A percentile compares a stretch with the other conserved stretches of the same genome.
These are phyloP conservation scores for Ceratina calcarata DNA, from an alignment of 1,140 invertebrate genomes.

Conservation along the genomic window DNA sequence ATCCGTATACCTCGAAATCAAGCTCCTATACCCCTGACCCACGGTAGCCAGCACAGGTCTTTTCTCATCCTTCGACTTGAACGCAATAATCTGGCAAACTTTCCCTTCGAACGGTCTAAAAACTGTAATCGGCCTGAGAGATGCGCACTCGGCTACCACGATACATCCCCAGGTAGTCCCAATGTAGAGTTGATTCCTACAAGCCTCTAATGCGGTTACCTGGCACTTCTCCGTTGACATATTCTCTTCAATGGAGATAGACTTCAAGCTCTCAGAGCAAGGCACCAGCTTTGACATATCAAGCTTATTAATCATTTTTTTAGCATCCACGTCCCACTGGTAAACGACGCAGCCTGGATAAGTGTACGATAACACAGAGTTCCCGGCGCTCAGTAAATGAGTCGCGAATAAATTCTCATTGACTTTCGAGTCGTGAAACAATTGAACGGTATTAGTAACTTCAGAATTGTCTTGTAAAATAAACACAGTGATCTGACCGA, in stretches of 20 bases:
- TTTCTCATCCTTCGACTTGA: slow-evolving; percentile 76
- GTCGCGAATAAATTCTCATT: slow-evolving; percentile 77
- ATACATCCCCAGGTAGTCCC: slow-evolving; percentile 96
- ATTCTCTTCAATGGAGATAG: slow-evolving; percentile 94
- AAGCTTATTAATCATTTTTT: slow-evolving; percentile 88
- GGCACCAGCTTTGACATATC: slow-evolving; percentile 96
- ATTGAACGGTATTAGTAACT: slow-evolving; percentile 67
- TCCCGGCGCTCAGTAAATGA: slow-evolving; percentile 76
- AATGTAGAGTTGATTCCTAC: slow-evolving; percentile 88
- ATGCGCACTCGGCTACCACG: slow-evolving; percentile 90
- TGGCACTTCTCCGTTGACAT: slow-evolving; percentile 89
- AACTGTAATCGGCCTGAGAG: slow-evolving; percentile 92
- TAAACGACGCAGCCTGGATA: slow-evolving; percentile 90
- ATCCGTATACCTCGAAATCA: slow-evolving; percentile 87
- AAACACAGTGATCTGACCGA: slow-evolving; percentile 88
- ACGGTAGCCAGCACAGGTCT: slow-evolving; percentile 87
- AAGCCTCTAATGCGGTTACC: slow-evolving; percentile 89
- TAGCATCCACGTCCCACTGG: slow-evolving; percentile 87
- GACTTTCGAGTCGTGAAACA: slow-evolving; percentile 63
- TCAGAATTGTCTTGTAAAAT: slow-evolving; percentile 77
- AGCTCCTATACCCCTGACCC: slow-evolving; percentile 90
- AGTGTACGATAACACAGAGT: slow-evolving; percentile 89
- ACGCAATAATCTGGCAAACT: slow-evolving; percentile 79
- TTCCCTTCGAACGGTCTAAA: slow-evolving; percentile 95
- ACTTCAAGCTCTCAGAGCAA: slow-evolving; percentile 94